A percentile compares a stretch with the other conserved stretches of the same genome.
Conservation (phyloP, 2,797 vertebrate species). For the Manis pentadactyla region DNA sequence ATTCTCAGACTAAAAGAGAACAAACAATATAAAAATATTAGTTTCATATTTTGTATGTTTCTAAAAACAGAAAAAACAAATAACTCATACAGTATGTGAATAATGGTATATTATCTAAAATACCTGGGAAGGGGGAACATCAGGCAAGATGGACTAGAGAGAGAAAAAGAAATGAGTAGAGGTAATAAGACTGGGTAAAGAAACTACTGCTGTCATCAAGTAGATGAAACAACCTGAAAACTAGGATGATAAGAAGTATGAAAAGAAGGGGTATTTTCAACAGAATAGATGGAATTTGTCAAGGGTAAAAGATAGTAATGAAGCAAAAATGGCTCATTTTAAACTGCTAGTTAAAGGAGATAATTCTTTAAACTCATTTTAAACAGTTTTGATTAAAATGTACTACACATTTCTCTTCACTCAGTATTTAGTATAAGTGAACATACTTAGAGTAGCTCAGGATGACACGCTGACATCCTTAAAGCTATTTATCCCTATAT, state of each 20-base stretch:
- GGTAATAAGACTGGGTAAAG: slow-evolving; percentile 30
- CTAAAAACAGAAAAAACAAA: slow-evolving; percentile 42
- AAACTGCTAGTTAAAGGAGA: slow-evolving; percentile 8
- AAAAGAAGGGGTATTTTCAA: slow-evolving; percentile 25
- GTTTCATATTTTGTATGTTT: slow-evolving; percentile 44
- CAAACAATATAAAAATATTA: slow-evolving; percentile 47
- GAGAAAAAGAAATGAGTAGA: slow-evolving; percentile 40
- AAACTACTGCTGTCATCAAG: slow-evolving; percentile 18
- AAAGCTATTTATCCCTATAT: not conserved
- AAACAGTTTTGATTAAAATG: slow-evolving; percentile 36
- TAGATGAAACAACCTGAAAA: slow-evolving; percentile 54
- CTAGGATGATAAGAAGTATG: not conserved
- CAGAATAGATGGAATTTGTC: not conserved
- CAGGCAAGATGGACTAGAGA: slow-evolving; percentile 34
- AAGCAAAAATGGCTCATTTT: slow-evolving; percentile 52
- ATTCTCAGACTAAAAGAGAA: slow-evolving; percentile 85
- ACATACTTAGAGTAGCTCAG: not conserved
- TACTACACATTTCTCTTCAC: not conserved
- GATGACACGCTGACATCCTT: not conserved
- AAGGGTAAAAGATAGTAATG: slow-evolving; percentile 40
- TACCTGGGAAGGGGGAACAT: not conserved
- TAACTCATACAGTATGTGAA: not conserved
- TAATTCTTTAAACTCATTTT: slow-evolving; percentile 45
- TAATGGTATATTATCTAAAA: slow-evolving; percentile 41
- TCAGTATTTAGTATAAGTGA: slow-evolving; percentile 16